Evolutionary conservation across 2,113 vertebrate genomes (phyloP).

Genomic region (Caracal caracal): DNA sequence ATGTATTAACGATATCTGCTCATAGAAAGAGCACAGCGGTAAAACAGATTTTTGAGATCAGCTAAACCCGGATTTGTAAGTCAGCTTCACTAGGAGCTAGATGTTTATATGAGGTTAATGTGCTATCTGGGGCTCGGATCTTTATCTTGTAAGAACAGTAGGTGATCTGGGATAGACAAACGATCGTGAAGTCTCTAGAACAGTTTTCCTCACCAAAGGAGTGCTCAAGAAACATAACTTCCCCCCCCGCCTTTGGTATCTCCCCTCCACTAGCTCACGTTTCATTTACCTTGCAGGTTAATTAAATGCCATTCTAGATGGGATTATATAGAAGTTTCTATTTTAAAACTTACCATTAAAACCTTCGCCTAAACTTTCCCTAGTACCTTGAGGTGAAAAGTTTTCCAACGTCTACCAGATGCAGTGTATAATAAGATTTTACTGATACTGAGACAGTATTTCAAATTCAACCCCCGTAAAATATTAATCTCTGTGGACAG

Average conservation of each 20-base stretch:
- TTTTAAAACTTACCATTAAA: constrained; percentile 22
- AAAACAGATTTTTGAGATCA: background rate
- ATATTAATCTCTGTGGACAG: background rate
- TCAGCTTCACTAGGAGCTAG: background rate
- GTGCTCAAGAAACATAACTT: background rate
- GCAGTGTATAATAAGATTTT: background rate
- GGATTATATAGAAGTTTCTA: background rate
- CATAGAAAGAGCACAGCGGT: background rate
- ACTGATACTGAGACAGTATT: background rate
- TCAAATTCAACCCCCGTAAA: background rate
- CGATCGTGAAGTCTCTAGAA: background rate
- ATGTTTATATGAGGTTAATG: background rate
- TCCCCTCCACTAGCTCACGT: background rate
- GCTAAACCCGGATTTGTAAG: background rate
- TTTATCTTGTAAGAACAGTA: background rate
- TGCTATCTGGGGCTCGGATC: background rate
- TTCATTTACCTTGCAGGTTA: background rate
- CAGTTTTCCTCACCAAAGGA: background rate
- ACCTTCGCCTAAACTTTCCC: background rate
- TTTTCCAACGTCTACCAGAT: background rate
- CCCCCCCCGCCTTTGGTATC: background rate
- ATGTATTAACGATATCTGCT: background rate
- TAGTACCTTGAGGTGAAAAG: background rate
- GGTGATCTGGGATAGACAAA: background rate
- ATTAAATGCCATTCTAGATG: background rate